Conservation (phyloP, 2,888 invertebrate species). For the Formica aserva region DNA sequence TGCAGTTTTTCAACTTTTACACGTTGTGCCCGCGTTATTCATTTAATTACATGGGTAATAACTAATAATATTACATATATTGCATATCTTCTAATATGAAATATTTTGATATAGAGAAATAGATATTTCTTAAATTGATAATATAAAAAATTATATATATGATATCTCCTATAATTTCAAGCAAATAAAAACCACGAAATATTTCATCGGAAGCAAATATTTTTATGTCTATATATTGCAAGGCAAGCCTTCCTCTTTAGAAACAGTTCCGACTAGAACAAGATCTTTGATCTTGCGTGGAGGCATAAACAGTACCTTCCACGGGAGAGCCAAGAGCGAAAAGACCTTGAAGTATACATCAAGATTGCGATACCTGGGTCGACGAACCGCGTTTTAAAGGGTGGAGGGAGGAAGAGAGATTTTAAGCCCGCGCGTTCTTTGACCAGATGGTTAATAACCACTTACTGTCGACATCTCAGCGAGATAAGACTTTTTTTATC, state of each 20-base stretch:
- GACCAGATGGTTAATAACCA: constrained; percentile 44
- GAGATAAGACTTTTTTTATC: constrained; percentile 47
- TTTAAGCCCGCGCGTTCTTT: constrained; percentile 52
- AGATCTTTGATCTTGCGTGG: constrained; percentile 32
- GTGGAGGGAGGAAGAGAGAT: constrained; percentile 53
- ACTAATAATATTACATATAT: neutral
- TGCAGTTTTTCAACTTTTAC: neutral
- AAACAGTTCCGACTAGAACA: constrained; percentile 6
- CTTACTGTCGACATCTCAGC: constrained; percentile 32
- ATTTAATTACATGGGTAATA: neutral
- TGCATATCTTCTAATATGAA: neutral
- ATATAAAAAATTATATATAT: neutral
- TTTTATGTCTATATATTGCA: neutral
- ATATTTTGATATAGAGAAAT: neutral
- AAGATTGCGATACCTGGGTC: constrained; percentile 62
- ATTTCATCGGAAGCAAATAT: neutral
- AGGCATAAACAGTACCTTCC: constrained; percentile 51
- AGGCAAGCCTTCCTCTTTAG: neutral
- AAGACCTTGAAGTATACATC: constrained; percentile 67
- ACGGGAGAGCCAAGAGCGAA: constrained; percentile 66
- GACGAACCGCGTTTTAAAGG: constrained; percentile 66
- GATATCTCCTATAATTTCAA: neutral
- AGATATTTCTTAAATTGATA: neutral
- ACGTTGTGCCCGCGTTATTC: neutral
- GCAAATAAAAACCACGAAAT: neutral